Base-by-base conservation (phyloP, 2,797 vertebrate genomes). In the Lerista edwardsae region DNA sequence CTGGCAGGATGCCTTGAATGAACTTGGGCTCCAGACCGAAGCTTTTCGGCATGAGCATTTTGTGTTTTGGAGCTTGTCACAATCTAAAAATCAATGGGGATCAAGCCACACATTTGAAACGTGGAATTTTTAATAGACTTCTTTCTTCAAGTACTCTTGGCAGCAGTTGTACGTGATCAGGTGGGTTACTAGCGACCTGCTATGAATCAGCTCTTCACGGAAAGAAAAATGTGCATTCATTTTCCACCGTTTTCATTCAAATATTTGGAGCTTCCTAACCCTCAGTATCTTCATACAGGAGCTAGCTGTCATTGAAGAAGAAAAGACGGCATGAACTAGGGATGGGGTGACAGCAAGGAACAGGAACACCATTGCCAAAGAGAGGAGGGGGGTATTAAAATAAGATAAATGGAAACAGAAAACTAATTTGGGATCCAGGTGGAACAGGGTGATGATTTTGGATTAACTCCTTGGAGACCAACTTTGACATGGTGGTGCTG, bases 381-480 rank as follows among this genome's bases (percentile, higher is more conserved):
- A n/a, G 29, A 79, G 73, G 75, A 34, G 68, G 89, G 51, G 59
- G 29, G 59, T 80, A 71, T 29, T 90, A 51, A 51, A 51, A 14
- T 9, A 51, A 44, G 41, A 4, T 44, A 44, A 44, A 92, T 89
- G 87, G 89, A 91, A 94, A 94, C 87, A 31, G 55, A 89, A 90
- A 89, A 90, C 74, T 31, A 9, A 34, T 79, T 47, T 65, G 1
- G 23, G 29, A 55, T 36, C 23, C 29, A 55, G 36, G 34, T 36
- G 75, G n/a, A 82, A 78, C 19, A 27, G 55, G n/a, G 27, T 44
- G 39, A 57, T 59, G 29, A 6, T n/a, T 85, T 68, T 74, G 41
- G 12, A 51, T 71, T 64, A 77, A 34, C 80, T 91, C 89, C 71
- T 84, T 79, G 77, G 84, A 85, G 14, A 79, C 31, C 77, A 88